These are phyloP conservation scores for Lemur catta DNA, from an alignment of 2,797 vertebrate species.

Conservation along the genomic window DNA sequence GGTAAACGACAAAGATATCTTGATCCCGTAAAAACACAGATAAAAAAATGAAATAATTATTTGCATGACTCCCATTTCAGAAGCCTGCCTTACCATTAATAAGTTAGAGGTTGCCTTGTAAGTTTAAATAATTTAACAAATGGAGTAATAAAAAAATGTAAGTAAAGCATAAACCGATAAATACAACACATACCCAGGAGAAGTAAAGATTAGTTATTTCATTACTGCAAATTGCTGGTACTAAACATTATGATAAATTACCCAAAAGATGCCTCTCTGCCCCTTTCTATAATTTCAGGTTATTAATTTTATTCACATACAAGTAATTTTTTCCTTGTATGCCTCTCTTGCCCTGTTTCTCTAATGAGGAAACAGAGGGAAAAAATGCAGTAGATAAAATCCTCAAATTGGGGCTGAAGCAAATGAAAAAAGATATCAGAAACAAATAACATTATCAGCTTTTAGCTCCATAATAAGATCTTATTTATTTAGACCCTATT, in stretches of 20 bases:
- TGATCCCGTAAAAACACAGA: not conserved
- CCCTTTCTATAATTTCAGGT: conserved; percentile 61
- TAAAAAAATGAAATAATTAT: conserved; percentile 50
- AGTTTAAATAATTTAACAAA: conserved; percentile 77
- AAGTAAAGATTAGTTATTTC: conserved; percentile 71
- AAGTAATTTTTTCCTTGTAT: conserved; percentile 24
- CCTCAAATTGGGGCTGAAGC: conserved; percentile 32
- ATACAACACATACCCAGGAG: conserved; percentile 38
- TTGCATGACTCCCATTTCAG: conserved; percentile 49
- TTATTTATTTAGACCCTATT: conserved; percentile 78
- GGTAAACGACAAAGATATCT: not conserved
- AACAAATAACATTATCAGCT: conserved; percentile 75
- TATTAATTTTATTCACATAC: conserved; percentile 70
- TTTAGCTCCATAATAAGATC: conserved; percentile 70
- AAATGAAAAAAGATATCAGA: conserved; percentile 74
- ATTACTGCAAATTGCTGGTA: conserved; percentile 65
- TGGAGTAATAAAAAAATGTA: conserved; percentile 67
- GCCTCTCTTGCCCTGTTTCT: conserved; percentile 44
- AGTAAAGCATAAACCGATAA: conserved; percentile 64
- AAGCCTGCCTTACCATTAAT: conserved; percentile 54
- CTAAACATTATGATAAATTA: conserved; percentile 68
- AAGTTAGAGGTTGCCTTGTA: conserved; percentile 69
- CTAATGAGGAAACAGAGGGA: conserved; percentile 46
- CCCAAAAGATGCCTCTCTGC: conserved; percentile 49
- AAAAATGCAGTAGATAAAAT: conserved; percentile 38